Evolutionary conservation across 1,140 invertebrate species (phyloP).

Genomic region (Triops longicaudatus): DNA sequence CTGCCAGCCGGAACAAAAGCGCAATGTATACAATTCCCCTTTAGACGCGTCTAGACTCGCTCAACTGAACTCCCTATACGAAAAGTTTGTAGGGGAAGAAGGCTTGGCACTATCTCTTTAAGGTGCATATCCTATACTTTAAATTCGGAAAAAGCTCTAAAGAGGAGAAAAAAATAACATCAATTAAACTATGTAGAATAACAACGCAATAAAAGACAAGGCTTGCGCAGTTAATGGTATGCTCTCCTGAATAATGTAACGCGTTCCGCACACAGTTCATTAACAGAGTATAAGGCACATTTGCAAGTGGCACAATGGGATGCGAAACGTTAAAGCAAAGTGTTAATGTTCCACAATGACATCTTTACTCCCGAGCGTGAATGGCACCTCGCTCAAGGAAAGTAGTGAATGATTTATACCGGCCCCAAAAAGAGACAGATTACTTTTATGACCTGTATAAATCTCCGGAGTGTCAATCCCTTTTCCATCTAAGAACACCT

Average conservation of each 20-base stretch:
- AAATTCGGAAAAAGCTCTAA: no score
- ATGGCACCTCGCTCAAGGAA: neutral
- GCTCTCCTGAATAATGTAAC: no score
- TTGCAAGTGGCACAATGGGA: neutral
- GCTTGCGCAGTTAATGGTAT: no score
- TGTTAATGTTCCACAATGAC: neutral
- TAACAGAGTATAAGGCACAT: no score
- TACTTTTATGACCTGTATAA: conserved; percentile 4
- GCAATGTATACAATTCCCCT: neutral
- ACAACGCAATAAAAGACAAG: no score
- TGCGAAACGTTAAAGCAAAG: neutral
- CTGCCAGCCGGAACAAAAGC: neutral
- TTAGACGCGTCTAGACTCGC: neutral
- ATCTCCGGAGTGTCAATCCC: neutral
- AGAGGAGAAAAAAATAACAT: no score
- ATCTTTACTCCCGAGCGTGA: neutral
- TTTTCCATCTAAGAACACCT: neutral
- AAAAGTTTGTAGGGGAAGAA: neutral
- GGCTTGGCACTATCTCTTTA: no score
- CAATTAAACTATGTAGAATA: no score
- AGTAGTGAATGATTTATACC: neutral
- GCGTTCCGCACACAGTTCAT: no score
- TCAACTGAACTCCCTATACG: neutral
- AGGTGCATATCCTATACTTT: no score
- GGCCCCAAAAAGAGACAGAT: neutral